Base-by-base conservation (phyloP, 2,888 invertebrate species). In the Latheticus oryzae region DNA sequence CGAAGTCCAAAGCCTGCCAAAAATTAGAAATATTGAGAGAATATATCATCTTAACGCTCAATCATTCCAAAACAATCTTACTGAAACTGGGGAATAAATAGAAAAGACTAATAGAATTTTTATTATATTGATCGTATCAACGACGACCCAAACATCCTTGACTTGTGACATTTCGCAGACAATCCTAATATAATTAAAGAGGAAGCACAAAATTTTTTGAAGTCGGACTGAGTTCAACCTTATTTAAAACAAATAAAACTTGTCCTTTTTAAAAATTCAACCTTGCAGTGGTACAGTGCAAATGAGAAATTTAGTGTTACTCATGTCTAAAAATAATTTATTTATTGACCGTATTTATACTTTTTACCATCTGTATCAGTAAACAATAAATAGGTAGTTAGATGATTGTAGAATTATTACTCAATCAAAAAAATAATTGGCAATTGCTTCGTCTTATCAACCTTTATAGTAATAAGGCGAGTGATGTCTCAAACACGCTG, bases 141-240 rank as follows among this genome's bases (percentile, higher is more conserved):
- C 35, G 47, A 47, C 45, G 55, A 55, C 55, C 55, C 24, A 47
- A 11, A 55, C 37, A 56, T 50, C 56, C 56, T 56, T 56, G 56
- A 56, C 56, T 50, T 40, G 40, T 37, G 56, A 56, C 56, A 56
- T 56, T 56, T 56, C 15, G 26, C 35, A 48, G 48, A 38, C 51
- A 40, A 40, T 51, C 48, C 48, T 35, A 35, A 48, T 35, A 35
- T 32, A 48, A 48, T 48, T 48, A 48, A 30, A n/a, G 45, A 45
- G 24, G 48, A 33, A 48, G 24, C 35, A 35, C 33, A 24, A 47
- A 35, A 26, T 42, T 28, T 38, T 13, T 23, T 21, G 5, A 23
- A 17, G 19, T 23, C 11, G 38, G 13, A 38, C n/a, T 9, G 2
- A 26, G 9, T 26, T 26, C 9, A 7, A 3, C 2, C n/a, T 26